phyloP scores from a whole-genome alignment of 2,113 vertebrate genomes.

The Sebastes schlegelii region DNA sequence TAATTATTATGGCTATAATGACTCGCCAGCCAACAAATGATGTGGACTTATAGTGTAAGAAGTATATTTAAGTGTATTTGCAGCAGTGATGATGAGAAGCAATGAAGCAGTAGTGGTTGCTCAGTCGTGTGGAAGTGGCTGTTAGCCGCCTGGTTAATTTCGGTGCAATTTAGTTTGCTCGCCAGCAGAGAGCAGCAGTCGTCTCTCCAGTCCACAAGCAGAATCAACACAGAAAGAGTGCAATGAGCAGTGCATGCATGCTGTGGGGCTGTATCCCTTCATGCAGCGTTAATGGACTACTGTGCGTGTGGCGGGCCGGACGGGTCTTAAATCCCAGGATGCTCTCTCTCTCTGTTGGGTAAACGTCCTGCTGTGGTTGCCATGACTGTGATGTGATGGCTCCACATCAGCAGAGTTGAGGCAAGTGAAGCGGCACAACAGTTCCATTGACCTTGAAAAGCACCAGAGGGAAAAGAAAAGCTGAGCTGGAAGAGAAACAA shows the following conservation, averaged over 20 bases:
- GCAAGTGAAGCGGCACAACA: constrained; percentile 20
- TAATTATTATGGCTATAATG: background rate
- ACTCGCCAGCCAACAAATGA: background rate
- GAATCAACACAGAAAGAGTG: constrained; percentile 29
- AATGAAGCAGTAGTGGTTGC: constrained; percentile 15
- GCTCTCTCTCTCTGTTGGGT: constrained; percentile 20
- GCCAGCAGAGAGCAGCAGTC: constrained; percentile 80
- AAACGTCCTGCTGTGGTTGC: constrained; percentile 35
- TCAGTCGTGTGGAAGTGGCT: constrained; percentile 56
- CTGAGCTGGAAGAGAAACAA: constrained; percentile 21
- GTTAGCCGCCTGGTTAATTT: constrained; percentile 24
- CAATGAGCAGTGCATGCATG: constrained; percentile 16
- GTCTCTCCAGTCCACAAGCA: background rate
- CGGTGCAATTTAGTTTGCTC: constrained; percentile 42
- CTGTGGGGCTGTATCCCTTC: constrained; percentile 20
- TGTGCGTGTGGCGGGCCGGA: constrained; percentile 15
- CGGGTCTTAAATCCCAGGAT: constrained; percentile 22
- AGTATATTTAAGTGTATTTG: constrained; percentile 13
- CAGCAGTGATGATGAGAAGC: constrained; percentile 25
- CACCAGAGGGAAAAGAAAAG: constrained; percentile 45
- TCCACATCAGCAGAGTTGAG: constrained; percentile 15
- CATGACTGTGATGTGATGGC: constrained; percentile 23
- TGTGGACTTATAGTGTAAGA: background rate
- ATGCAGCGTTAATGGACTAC: constrained; percentile 23
- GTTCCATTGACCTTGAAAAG: constrained; percentile 63